Evolutionary conservation across 2,113 vertebrate genomes (phyloP).

Genomic region (Hoplias malabaricus): DNA sequence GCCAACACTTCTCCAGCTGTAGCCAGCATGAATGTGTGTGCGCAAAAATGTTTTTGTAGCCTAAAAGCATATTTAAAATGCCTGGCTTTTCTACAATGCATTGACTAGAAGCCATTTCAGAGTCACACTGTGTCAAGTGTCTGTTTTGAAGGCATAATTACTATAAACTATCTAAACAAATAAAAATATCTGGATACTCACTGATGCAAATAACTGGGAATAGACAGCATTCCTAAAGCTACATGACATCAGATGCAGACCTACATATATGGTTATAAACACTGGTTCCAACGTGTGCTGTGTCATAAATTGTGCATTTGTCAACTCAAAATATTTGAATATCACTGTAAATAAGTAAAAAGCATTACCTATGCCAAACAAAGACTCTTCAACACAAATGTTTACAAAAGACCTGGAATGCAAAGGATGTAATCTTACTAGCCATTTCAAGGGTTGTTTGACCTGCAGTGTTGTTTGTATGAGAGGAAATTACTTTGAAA

Average conservation of each 20-base stretch:
- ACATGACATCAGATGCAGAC: no score
- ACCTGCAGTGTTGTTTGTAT: constrained; percentile 2
- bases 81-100: constrained; percentile 33
- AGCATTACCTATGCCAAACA: no score
- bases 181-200: background rate
- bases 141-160: background rate
- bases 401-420: background rate
- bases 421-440: background rate
- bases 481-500: constrained; percentile 22
- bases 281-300: no score
- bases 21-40: constrained; percentile 18
- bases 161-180: background rate
- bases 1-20: constrained; percentile 43
- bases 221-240: no score
- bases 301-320: no score
- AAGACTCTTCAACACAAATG: background rate
- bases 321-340: no score
- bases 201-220: background rate
- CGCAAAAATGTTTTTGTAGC: constrained; percentile 22
- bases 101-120: constrained; percentile 14
- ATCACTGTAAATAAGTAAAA: no score
- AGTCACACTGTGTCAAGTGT: background rate
- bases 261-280: no score
- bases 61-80: constrained; percentile 26
- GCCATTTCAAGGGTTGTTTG: background rate